phyloP scores from a whole-genome alignment of 2,113 vertebrate genomes.

The Scopus umbretta region DNA sequence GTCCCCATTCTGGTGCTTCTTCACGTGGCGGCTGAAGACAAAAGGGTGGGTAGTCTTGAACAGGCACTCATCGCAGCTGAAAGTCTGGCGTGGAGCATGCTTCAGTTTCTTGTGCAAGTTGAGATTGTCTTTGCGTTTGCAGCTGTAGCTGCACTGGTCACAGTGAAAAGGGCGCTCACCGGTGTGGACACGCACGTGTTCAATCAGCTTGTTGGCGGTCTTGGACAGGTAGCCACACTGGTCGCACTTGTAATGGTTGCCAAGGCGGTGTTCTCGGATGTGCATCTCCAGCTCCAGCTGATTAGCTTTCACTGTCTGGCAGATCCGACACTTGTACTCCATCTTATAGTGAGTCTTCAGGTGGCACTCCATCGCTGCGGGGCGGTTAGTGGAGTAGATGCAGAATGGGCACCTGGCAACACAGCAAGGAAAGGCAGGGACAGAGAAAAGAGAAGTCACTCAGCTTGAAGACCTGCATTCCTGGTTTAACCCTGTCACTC shows the following conservation, averaged over 20 bases:
- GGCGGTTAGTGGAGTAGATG: constrained; percentile 98
- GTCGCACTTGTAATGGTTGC: constrained; percentile 99
- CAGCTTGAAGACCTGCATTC: background rate
- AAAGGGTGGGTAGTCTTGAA: constrained; percentile 98
- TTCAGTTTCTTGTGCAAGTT: constrained; percentile 99
- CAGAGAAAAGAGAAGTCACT: constrained; percentile 12
- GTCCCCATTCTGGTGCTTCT: constrained; percentile 91
- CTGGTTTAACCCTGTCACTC: background rate
- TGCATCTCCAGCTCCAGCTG: constrained; percentile 97
- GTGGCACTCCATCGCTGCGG: constrained; percentile 98
- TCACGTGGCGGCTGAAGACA: constrained; percentile 96
- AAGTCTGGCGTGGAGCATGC: constrained; percentile 94
- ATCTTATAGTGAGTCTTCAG: constrained; percentile 98
- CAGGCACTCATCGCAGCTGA: constrained; percentile 93
- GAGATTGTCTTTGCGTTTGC: constrained; percentile 99
- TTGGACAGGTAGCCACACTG: constrained; percentile 99
- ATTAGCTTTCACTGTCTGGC: constrained; percentile 94
- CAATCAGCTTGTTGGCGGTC: constrained; percentile 99
- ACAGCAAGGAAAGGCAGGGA: constrained; percentile 28
- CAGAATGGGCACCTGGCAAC: constrained; percentile 94
- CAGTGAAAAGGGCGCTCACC: constrained; percentile 99
- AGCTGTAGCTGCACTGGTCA: constrained; percentile 99
- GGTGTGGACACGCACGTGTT: constrained; percentile 98
- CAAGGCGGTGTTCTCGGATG: constrained; percentile 94
- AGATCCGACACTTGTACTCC: constrained; percentile 99